These are phyloP conservation scores for Pimephales promelas DNA, from an alignment of 2,113 vertebrate genomes.

Conservation along the genomic window DNA sequence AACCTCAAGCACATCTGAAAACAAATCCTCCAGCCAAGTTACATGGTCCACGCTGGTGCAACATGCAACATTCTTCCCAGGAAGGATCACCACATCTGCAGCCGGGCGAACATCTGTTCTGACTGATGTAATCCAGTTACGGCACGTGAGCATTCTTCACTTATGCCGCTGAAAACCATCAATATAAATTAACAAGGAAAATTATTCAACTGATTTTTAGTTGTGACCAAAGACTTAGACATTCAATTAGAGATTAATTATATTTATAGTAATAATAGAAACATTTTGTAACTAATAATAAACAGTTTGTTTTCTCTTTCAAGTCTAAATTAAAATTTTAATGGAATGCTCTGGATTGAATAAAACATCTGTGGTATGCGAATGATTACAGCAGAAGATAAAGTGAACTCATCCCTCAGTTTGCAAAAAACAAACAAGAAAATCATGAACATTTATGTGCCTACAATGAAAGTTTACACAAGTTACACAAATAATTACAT, in stretches of 20 bases:
- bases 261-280: neutral
- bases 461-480: neutral
- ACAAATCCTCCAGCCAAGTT: neutral
- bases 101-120: slow-evolving; percentile 51
- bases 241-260: neutral
- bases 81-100: slow-evolving; percentile 56
- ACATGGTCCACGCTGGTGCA: neutral
- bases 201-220: neutral
- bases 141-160: slow-evolving; percentile 8
- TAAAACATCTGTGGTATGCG: neutral
- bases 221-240: neutral
- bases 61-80: slow-evolving; percentile 52
- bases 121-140: slow-evolving; percentile 35
- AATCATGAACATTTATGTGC: neutral
- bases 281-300: slow-evolving; percentile 6
- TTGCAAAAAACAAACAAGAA: slow-evolving; percentile 7
- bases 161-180: neutral
- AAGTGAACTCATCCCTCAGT: neutral
- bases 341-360: neutral
- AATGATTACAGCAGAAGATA: neutral
- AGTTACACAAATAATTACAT: too few relatives aligned
- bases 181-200: neutral
- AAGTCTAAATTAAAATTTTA: neutral
- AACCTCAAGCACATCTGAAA: neutral
- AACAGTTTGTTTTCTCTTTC: neutral